Base-by-base conservation (phyloP, 2,113 vertebrate species). In the Calyptomena viridis region DNA sequence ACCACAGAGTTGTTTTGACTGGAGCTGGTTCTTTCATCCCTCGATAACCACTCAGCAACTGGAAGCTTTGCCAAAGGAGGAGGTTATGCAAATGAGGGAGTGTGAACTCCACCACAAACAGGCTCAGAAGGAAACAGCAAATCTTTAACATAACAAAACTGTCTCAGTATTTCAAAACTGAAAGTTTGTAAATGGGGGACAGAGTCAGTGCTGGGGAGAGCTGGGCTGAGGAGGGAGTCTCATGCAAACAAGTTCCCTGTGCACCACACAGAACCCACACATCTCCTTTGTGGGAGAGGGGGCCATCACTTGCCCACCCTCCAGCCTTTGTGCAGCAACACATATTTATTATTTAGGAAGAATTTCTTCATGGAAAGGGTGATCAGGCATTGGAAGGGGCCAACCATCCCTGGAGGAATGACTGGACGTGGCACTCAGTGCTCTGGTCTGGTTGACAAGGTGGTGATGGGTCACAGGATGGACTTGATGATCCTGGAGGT, bases 1-100 rank as follows among this genome's bases (percentile, higher is more conserved):
- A 90, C 90, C 96, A n/a, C 96, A 77, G 84, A 19, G n/a, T 27
- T 96, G 96, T 92, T 95, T 62, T 93, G 92, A 74, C 96, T 83
- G 95, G 49, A 47, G 82, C 59, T 66, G 72, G 30, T 53, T 79
- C 14, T 58, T 42, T 8, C 88, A 93, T 73, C 92, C 88, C 75
- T 86, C 73, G 58, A 90, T 77, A 82, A 52, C 64, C 74, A 62
- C 31, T 4, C 46, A 71, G 80, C 87, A 52, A 71, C 62, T 67
- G 13, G 73, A 9, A 50, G 55, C 73, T 75, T 62, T 40, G 79
- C 82, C 60, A 4, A 37, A 59, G 75, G 3, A 53, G 30, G 53
- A 60, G 33, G 24, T 24, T 28, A 93, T 91, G 91, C 81, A 88
- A 93, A 95, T 59, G 13, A 88, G 62, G 9, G 40, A 19, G 40